Percentiles rank a stretch among this genome's conserved stretches.
phyloP scores from a whole-genome alignment of 2,888 invertebrate genomes.

The Bugula neritina region DNA sequence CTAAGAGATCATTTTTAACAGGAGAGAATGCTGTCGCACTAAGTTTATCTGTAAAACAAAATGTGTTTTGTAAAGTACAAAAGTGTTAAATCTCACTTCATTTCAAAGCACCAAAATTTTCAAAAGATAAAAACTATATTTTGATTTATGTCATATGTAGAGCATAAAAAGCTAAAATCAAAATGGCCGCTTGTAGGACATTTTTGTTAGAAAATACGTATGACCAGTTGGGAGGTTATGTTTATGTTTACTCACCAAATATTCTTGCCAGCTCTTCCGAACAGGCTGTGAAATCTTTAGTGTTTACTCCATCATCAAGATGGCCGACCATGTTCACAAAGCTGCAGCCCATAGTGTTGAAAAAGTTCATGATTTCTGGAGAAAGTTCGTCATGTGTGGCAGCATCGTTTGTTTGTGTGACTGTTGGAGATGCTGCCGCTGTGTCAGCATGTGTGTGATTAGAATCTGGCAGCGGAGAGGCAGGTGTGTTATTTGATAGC shows the following conservation, averaged over 20 bases:
- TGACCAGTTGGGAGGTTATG: no score
- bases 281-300: slow-evolving; percentile 14
- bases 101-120: no score
- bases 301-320: slow-evolving; percentile 1
- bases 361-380: background rate
- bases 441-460: background rate
- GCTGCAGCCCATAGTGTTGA: slow-evolving; percentile 12
- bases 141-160: no score
- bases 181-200: no score
- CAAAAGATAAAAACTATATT: no score
- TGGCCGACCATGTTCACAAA: background rate
- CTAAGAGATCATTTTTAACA: slow-evolving; percentile 52
- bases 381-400: background rate
- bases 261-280: slow-evolving; percentile 4
- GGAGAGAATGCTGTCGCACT: slow-evolving; percentile 52
- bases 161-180: no score
- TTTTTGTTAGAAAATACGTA: no score
- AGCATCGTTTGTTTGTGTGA: background rate
- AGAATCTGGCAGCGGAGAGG: background rate
- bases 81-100: no score
- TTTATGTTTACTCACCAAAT: slow-evolving; percentile 19
- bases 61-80: no score
- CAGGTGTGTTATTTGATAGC: background rate
- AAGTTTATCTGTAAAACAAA: slow-evolving; percentile 51
- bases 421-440: background rate